phyloP scores from a whole-genome alignment of 2,113 vertebrate species.

The Motacilla alba region DNA sequence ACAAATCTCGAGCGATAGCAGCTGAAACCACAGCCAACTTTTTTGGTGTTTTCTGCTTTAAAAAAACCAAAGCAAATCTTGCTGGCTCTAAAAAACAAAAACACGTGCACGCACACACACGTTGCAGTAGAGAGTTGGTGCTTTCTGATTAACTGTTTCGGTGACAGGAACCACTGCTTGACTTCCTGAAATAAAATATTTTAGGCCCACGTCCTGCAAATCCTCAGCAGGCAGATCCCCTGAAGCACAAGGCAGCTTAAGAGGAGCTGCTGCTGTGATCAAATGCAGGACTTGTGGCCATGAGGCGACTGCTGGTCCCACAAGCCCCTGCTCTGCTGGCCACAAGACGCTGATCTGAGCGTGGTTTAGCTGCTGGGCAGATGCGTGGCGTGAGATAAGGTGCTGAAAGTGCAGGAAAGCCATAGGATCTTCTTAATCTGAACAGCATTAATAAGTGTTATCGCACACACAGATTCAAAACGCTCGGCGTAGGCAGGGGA shows the following conservation, averaged over 20 bases:
- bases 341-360: not conserved
- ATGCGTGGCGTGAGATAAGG: not conserved
- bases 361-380: not conserved
- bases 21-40: constrained; percentile 59
- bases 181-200: not conserved
- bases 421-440: not conserved
- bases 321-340: not conserved
- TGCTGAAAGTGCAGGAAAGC: not conserved
- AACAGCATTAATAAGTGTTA: not conserved
- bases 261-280: not conserved
- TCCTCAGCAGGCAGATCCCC: not conserved
- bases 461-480: not conserved
- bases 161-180: not conserved
- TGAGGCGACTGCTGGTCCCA: not conserved
- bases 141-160: constrained; percentile 54
- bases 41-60: constrained; percentile 60
- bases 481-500: not conserved
- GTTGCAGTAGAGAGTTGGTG: constrained; percentile 15
- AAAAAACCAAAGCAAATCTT: constrained; percentile 50
- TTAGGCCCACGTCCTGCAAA: not conserved
- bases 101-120: not conserved
- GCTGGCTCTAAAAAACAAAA: constrained; percentile 50
- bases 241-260: not conserved
- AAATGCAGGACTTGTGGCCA: not conserved
- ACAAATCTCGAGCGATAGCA: constrained; percentile 22